Evolutionary conservation across 2,888 invertebrate genomes (phyloP).

Genomic region (Cheilosia soror): DNA sequence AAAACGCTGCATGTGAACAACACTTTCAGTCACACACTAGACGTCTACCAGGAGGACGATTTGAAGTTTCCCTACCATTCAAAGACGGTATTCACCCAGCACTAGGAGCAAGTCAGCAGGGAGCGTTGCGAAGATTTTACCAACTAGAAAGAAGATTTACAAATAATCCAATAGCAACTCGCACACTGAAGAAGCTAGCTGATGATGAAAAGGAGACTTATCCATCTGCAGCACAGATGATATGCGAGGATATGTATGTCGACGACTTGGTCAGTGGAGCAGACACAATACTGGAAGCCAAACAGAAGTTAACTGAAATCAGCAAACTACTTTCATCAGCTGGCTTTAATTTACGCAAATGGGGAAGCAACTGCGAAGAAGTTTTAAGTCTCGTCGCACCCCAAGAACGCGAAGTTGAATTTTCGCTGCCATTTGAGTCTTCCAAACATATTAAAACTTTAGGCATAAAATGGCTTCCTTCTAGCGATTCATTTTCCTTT

Average conservation of each 20-base stretch:
- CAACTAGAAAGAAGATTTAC: slow-evolving; percentile 7
- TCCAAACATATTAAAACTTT: not conserved
- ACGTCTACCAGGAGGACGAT: slow-evolving; percentile 22
- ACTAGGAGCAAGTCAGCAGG: slow-evolving; percentile 8
- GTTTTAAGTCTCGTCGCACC: not conserved
- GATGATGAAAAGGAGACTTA: not conserved
- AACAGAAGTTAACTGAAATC: not conserved
- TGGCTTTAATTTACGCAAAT: slow-evolving; percentile 19
- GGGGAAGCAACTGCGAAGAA: slow-evolving; percentile 11
- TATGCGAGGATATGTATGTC: slow-evolving; percentile 14
- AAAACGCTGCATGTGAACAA: slow-evolving; percentile 1
- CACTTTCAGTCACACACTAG: slow-evolving; percentile 2
- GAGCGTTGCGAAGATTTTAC: slow-evolving; percentile 7
- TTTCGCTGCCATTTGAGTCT: not conserved
- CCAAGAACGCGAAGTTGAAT: not conserved
- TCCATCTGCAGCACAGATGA: slow-evolving; percentile 13
- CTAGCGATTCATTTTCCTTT: slow-evolving; percentile 5
- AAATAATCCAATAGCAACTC: slow-evolving; percentile 16
- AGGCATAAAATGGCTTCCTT: slow-evolving; percentile 23
- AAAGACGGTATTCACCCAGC: slow-evolving; percentile 10
- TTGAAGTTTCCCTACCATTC: slow-evolving; percentile 32
- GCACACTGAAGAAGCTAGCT: not conserved
- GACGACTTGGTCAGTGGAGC: slow-evolving; percentile 27
- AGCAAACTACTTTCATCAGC: not conserved
- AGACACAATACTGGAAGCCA: slow-evolving; percentile 1